These are phyloP conservation scores for Enoplosus armatus DNA, from an alignment of 2,797 vertebrate genomes.

Conservation along the genomic window DNA sequence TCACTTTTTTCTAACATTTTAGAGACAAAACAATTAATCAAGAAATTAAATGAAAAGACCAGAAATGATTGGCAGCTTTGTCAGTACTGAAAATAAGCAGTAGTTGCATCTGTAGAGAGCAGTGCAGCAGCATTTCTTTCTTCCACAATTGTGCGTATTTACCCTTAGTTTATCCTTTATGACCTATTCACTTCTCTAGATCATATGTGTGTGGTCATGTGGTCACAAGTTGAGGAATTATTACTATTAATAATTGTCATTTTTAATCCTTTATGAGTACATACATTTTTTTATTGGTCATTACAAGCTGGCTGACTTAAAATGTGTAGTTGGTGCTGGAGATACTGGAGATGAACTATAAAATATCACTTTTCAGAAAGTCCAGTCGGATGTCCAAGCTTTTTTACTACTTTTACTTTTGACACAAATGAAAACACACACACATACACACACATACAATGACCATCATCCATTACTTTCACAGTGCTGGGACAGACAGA, in stretches of 20 bases:
- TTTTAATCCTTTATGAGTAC: not conserved
- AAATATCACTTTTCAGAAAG: not conserved
- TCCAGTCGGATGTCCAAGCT: not conserved
- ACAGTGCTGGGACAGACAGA: conserved; percentile 67
- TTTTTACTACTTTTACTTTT: conserved; percentile 8
- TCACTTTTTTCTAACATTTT: not conserved
- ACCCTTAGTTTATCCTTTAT: not conserved
- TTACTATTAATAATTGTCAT: no score
- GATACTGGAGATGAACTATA: not conserved
- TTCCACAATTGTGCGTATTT: not conserved
- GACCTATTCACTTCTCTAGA: not conserved
- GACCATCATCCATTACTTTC: conserved; percentile 41
- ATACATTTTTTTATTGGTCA: not conserved
- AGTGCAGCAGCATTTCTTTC: not conserved
- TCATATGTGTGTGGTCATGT: not conserved
- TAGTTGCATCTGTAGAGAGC: not conserved
- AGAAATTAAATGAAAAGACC: not conserved
- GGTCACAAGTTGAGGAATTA: not conserved
- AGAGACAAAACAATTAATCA: not conserved
- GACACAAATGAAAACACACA: conserved; percentile 9
- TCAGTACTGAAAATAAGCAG: not conserved
- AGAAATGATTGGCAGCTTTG: not conserved
- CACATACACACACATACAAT: conserved; percentile 11
- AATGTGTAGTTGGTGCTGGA: not conserved
- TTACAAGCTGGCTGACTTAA: not conserved